Evolutionary conservation across 2,888 invertebrate genomes (phyloP).

Genomic region (Seira ritae): DNA sequence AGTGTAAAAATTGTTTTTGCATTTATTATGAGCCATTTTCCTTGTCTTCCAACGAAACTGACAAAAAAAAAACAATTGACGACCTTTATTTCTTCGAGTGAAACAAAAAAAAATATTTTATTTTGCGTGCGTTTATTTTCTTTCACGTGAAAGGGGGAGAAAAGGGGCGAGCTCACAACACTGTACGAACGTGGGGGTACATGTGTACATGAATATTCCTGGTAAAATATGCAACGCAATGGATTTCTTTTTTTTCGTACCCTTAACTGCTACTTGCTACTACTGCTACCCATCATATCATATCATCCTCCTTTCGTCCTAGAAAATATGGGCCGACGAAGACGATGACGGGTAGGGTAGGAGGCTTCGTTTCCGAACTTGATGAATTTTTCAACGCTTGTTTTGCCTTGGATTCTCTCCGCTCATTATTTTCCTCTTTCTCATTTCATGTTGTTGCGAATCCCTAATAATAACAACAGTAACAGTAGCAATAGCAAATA

Average conservation of each 20-base stretch:
- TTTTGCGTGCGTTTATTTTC: neutral
- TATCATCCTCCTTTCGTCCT: too few species aligned
- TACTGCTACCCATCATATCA: too few species aligned
- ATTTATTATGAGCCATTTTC: constrained; percentile 18
- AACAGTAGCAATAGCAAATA: too few species aligned
- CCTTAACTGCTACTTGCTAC: too few species aligned
- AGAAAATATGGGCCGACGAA: too few species aligned
- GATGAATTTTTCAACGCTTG: constrained; percentile 9
- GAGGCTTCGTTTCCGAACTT: constrained; percentile 16
- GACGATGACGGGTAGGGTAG: too few species aligned
- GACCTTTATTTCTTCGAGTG: neutral
- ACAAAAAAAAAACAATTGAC: too few species aligned
- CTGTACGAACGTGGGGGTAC: too few species aligned
- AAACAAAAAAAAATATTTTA: neutral
- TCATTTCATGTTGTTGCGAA: neutral
- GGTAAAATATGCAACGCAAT: too few species aligned
- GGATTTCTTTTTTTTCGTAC: too few species aligned
- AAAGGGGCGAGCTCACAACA: neutral
- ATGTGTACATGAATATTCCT: too few species aligned
- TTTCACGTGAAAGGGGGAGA: neutral
- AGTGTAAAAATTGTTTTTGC: constrained; percentile 24
- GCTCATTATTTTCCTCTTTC: neutral
- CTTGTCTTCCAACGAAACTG: neutral
- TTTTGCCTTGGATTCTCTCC: neutral
- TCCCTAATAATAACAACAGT: neutral